A percentile compares a stretch with the other conserved stretches of the same genome.
phyloP scores from a whole-genome alignment of 2,113 vertebrate genomes.

The Pseudopodoces humilis region DNA sequence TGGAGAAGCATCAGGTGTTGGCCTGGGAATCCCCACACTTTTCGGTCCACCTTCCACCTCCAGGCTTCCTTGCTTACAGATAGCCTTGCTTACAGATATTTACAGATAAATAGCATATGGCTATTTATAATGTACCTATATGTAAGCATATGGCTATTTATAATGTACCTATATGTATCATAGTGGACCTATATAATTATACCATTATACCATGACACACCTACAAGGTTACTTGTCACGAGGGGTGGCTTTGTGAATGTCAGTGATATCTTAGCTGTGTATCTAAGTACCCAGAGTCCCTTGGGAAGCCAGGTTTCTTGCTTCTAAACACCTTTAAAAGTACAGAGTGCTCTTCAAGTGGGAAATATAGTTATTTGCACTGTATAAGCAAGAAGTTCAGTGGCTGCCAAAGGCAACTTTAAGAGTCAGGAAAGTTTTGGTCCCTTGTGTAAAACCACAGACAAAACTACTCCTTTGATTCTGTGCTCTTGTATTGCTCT shows the following conservation, averaged over 20 bases:
- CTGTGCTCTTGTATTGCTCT: not conserved
- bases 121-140: not conserved
- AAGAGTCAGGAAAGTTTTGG: not conserved
- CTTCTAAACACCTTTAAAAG: not conserved
- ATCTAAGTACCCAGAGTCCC: not conserved
- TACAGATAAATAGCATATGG: not conserved
- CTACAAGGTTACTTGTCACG: not conserved
- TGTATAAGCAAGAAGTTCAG: not conserved
- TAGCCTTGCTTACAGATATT: no score
- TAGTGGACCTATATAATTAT: not conserved
- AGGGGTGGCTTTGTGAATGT: not conserved
- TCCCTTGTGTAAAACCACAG: not conserved
- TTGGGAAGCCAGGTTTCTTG: not conserved
- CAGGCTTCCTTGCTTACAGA: no score
- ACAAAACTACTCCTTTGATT: conserved; percentile 42
- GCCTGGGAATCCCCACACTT: not conserved
- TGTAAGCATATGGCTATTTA: not conserved
- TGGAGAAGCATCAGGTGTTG: not conserved
- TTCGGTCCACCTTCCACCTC: not conserved
- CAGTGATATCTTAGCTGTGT: not conserved
- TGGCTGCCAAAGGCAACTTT: not conserved
- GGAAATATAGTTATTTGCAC: not conserved
- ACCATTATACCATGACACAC: not conserved
- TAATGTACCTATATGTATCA: not conserved
- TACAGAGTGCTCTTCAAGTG: not conserved